Evolutionary conservation across 2,888 invertebrate species (phyloP).

Genomic region (Ferdinandea cuprea): DNA sequence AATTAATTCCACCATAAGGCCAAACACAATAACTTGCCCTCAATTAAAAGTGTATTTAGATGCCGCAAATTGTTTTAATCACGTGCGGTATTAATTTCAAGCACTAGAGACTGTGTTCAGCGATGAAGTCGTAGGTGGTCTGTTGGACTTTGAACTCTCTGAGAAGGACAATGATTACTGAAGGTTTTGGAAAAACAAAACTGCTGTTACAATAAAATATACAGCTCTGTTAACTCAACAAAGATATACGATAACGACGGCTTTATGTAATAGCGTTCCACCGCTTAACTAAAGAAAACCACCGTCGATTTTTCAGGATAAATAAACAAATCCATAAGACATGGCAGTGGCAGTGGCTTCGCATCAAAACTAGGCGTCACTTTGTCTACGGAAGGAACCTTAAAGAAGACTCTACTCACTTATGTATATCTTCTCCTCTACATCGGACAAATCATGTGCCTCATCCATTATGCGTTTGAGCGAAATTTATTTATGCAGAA

Average conservation of each 20-base stretch:
- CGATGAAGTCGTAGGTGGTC: not conserved
- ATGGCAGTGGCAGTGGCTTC: too few relatives aligned
- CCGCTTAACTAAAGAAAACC: too few relatives aligned
- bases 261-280: too few relatives aligned
- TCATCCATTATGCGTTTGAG: slow-evolving; percentile 47
- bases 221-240: too few relatives aligned
- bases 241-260: too few relatives aligned
- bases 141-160: not conserved
- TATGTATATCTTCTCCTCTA: slow-evolving; percentile 53
- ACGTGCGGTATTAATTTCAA: not conserved
- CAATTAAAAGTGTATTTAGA: slow-evolving; percentile 54
- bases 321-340: too few relatives aligned
- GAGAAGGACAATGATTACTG: too few relatives aligned
- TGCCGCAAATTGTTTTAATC: slow-evolving; percentile 37
- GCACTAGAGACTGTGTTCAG: not conserved
- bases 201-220: too few relatives aligned
- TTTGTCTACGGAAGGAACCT: slow-evolving; percentile 11
- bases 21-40: slow-evolving; percentile 41
- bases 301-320: too few relatives aligned
- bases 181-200: too few relatives aligned
- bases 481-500: not conserved
- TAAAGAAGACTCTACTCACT: slow-evolving; percentile 47
- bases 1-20: slow-evolving; percentile 50
- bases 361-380: not conserved
- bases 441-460: slow-evolving; percentile 29